These are phyloP conservation scores for Bhutanitis thaidina DNA, from an alignment of 2,888 invertebrate genomes.

Conservation along the genomic window DNA sequence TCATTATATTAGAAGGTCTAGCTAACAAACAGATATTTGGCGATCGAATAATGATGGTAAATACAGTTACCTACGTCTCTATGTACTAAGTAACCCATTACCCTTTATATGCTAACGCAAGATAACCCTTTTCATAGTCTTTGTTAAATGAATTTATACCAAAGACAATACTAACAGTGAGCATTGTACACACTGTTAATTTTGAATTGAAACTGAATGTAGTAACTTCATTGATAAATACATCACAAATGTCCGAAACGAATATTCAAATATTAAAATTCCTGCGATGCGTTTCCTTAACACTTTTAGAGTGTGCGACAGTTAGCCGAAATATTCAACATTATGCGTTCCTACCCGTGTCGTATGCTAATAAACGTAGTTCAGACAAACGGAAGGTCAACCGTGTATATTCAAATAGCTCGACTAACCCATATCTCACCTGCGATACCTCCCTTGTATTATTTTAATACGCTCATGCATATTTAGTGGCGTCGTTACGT, in stretches of 20 bases:
- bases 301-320: background rate
- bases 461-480: constrained; percentile 69
- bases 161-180: too few relatives aligned
- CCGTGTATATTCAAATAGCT: constrained; percentile 56
- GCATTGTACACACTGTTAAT: too few relatives aligned
- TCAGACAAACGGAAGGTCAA: constrained; percentile 48
- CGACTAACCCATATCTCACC: constrained; percentile 48
- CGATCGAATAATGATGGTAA: too few relatives aligned
- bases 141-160: too few relatives aligned
- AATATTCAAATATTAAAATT: background rate
- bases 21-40: too few relatives aligned
- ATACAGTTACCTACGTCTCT: too few relatives aligned
- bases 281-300: background rate
- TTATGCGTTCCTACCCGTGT: constrained; percentile 27
- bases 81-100: too few relatives aligned
- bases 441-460: constrained; percentile 45
- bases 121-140: too few relatives aligned
- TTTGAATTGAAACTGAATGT: too few relatives aligned
- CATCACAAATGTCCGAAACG: background rate
- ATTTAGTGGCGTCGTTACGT: constrained; percentile 48
- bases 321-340: constrained; percentile 3
- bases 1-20: too few relatives aligned
- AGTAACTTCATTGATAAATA: too few relatives aligned
- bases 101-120: too few relatives aligned
- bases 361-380: constrained; percentile 35